Conservation (phyloP, 2,113 vertebrate genomes). For the Xiphias gladius region DNA sequence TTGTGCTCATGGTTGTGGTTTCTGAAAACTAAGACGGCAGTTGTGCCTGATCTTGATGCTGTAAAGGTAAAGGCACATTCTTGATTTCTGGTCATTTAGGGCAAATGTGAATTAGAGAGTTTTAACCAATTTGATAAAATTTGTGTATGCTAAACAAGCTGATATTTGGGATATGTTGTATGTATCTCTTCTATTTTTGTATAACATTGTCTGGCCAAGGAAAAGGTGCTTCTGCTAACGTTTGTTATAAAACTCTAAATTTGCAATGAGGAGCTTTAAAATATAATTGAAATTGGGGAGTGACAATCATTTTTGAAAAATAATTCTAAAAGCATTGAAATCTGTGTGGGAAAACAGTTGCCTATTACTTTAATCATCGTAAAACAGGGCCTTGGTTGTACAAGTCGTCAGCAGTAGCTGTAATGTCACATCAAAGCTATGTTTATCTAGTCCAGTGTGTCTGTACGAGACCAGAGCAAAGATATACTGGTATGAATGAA, state of each 20-base stretch:
- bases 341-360: neutral
- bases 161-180: neutral
- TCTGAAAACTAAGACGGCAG: neutral
- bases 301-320: neutral
- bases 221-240: no score
- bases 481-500: neutral
- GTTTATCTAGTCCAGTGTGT: neutral
- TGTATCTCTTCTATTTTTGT: no score
- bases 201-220: no score
- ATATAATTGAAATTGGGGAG: neutral
- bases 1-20: neutral
- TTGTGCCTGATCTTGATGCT: neutral
- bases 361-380: neutral
- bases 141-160: neutral
- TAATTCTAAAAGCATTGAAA: neutral
- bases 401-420: neutral
- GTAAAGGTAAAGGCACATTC: neutral
- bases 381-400: neutral
- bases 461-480: neutral
- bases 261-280: neutral
- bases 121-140: no score
- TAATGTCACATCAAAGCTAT: neutral
- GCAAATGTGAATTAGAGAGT: neutral
- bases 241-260: neutral
- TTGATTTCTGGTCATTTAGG: neutral